Percentiles rank a stretch among this genome's conserved stretches.
Evolutionary conservation across 2,113 vertebrate species (phyloP).

Genomic region (Platichthys stellatus): DNA sequence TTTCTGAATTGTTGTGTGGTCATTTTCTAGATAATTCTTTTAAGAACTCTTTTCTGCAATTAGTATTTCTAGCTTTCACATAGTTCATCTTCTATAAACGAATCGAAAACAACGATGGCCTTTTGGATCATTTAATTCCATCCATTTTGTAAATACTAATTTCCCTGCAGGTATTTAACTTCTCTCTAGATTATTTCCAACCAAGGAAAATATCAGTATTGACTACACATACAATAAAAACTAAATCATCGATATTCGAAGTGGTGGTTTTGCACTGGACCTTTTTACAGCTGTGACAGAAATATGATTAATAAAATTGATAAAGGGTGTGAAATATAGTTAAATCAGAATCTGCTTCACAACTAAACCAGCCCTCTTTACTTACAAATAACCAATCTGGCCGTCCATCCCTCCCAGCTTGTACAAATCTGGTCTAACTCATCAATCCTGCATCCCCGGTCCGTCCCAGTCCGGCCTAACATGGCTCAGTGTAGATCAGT

Average conservation of each 20-base stretch:
- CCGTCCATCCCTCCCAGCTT: background rate
- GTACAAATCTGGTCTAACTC: background rate
- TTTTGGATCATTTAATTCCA: background rate
- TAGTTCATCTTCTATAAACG: too few relatives aligned
- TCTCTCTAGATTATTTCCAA: too few relatives aligned
- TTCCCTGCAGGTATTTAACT: background rate
- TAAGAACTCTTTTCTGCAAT: background rate
- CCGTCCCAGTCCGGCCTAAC: background rate
- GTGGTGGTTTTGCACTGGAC: background rate
- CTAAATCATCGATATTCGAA: background rate
- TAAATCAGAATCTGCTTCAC: background rate
- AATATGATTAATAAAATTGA: too few relatives aligned
- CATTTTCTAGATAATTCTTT: background rate
- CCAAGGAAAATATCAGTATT: background rate
- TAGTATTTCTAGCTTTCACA: background rate
- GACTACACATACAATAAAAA: background rate
- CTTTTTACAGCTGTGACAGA: too few relatives aligned
- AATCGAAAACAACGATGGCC: background rate
- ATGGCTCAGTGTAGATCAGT: conserved; percentile 39
- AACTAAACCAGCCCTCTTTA: conserved; percentile 21
- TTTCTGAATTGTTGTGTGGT: background rate
- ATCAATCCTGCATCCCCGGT: conserved; percentile 3
- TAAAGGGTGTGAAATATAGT: conserved; percentile 1
- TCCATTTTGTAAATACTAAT: background rate
- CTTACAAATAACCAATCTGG: background rate